Evolutionary conservation across 2,888 invertebrate genomes (phyloP), one percentile per base, ranked within the genome.

Genomic region (Dusona sp.): DNA sequence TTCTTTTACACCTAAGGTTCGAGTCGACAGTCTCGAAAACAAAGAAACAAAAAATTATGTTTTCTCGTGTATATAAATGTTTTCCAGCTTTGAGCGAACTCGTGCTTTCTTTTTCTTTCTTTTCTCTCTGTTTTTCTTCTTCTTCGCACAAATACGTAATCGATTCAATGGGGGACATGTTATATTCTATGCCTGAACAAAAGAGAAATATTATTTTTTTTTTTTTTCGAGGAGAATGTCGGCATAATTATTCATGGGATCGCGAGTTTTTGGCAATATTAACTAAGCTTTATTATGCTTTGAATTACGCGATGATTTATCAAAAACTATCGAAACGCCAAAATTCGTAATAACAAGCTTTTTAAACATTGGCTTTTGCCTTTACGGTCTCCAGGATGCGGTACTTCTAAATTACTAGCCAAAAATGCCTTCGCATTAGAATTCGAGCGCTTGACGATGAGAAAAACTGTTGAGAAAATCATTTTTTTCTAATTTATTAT

Each of bases 121-220:
- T 38, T 70, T 22, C 48, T 42, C 3, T 73, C 6, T 38, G 6
- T 74, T 70, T 82, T 79, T 81, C 70, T 48, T 80, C 75, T 83
- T 85, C 90, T 90, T 91, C 91, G 80, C 90, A 90, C 82, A 91
- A 90, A 91, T 90, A 92, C 89, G 89, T 88, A 90, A 91, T 90
- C 89, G 83, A 89, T 87, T 89, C 89, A 90, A 90, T 89, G 88
- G 84, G 88, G 84, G 88, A 75, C 84, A 87, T 89, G 89, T 90
- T 67, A 42, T 73, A 36, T 25, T 87, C 88, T 91, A 91, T 88
- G 90, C 91, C 91, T 91, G 91, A 90, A 92, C 89, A 91, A 90
- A 88, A 91, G 88, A 88, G 78, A 91, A 65, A 90, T 73, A 86
- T 89, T 89, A 89, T 42, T 16, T 22, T 61, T 16, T 74, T 57